Evolutionary conservation across 92 coral and sea anemone species (phyloP), one percentile per base, ranked within the genome.

Genomic region (Porites evermanni): DNA sequence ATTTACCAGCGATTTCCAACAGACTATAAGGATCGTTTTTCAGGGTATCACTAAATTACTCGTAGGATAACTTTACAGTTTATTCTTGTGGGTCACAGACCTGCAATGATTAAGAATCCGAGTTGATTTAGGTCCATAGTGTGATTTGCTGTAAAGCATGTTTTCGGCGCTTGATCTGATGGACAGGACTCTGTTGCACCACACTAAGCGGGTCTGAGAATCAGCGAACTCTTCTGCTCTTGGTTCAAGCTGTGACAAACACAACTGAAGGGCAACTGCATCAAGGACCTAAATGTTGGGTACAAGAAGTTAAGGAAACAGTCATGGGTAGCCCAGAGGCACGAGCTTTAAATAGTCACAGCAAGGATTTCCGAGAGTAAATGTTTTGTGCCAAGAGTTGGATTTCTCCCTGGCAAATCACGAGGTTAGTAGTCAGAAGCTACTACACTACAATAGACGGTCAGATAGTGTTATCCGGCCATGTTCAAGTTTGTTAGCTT

Each of bases 171-270:
- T 81, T 17, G 93, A 78, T 65, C 98, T 84, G 50, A 95, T 79
- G 24, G 86, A 68, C 70, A 94, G 88, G 83, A 95, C 97, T 11
- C 87, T 80, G 86, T 94, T 94, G 53, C 98, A 96, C 98, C 98
- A 96, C 56, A 79, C 66, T n/a, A 59, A 32, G 78, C 95, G 79
- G 53, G 78, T 73, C 44, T 86, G 79, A 12, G 74, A 83, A 71
- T 88, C 88, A 12, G 76, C 78, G 59, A 96, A 84, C 84, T 90
- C 93, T 50, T 75, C 79, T 60, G 83, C 87, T 24, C 47, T 63
- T 29, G 98, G 98, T 68, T 89, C 91, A 82, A 95, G 78, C 69
- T 88, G 78, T 14, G 88, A 72, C 26, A 95, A 77, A 86, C 98
- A 95, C 73, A 88, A 65, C 66, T 81, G 93, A 4, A 95, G 88